Base-by-base conservation (phyloP, 2,113 vertebrate species). In the Trematocara zebra region DNA sequence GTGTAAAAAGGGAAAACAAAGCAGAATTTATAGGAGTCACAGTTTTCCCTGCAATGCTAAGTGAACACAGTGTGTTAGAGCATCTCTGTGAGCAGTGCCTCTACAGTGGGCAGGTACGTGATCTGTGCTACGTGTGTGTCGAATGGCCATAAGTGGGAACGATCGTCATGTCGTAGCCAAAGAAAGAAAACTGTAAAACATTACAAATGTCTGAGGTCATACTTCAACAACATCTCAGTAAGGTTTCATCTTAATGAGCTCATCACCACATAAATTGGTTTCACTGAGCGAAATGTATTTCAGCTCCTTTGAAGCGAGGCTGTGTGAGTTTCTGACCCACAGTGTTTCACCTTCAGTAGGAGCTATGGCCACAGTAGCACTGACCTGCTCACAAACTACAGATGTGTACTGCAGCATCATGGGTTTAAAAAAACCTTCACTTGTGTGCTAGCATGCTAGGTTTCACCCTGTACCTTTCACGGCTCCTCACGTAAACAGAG, bases 381-480 rank as follows among this genome's bases (percentile, higher is more conserved):
- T 37, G 31, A 35, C 17, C 59, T 37, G 59, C 59, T 37, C 35
- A 37, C 4, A 5, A 35, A 64, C 59, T 0, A 40, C 35, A 40
- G 18, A 15, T 2, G 40, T 20, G 61, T 5, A 67, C 35, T 20
- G 0, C 61, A 67, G 61, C 7, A 0, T 35, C 9, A 0, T 4
- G 57, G 57, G 5, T 14, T 40, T 67, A 20, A 20, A 8, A 8
- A 31, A 9, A 15, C 0, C 56, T 57, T 3, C 54, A 57, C 54
- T 1, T 57, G 12, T 57, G 54, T 28, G 54, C 23, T 14, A 5
- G 12, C 54, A 57, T 56, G 54, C 14, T 14, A 44, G 11, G 11
- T 54, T 14, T 54, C 20, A 4, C 20, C 4, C 9, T 53, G 5
- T 11, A 53, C 52, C 54, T 14, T 11, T 51, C 10, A n/a, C 52